These are phyloP conservation scores for Brachymystax lenok DNA, from an alignment of 2,797 vertebrate genomes.

Conservation along the genomic window DNA sequence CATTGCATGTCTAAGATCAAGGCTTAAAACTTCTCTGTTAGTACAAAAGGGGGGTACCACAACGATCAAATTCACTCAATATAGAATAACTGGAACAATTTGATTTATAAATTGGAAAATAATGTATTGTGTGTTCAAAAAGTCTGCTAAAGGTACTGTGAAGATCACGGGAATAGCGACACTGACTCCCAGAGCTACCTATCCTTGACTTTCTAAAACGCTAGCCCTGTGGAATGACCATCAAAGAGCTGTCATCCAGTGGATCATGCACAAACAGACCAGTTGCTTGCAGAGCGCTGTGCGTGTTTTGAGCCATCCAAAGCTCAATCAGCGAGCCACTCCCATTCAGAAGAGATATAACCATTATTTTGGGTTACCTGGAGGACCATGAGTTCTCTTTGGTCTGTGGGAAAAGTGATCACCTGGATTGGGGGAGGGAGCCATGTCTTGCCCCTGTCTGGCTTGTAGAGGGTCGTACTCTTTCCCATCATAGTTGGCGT, in stretches of 20 bases:
- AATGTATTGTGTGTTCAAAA: background rate
- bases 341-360: slow-evolving; percentile 68
- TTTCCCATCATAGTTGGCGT: slow-evolving; percentile 98
- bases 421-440: slow-evolving; percentile 93
- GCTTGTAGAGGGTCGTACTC: slow-evolving; percentile 93
- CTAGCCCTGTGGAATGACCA: slow-evolving; percentile 57
- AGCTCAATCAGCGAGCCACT: slow-evolving; percentile 67
- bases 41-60: slow-evolving; percentile 21
- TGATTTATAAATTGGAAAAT: background rate
- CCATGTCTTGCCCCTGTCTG: slow-evolving; percentile 92
- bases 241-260: slow-evolving; percentile 56
- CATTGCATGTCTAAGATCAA: slow-evolving; percentile 41
- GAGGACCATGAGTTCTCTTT: slow-evolving; percentile 89
- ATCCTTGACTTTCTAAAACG: slow-evolving; percentile 40
- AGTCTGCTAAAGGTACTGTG: slow-evolving; percentile 24
- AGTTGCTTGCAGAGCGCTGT: slow-evolving; percentile 65
- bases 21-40: slow-evolving; percentile 41
- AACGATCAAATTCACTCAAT: slow-evolving; percentile 30
- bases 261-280: slow-evolving; percentile 68
- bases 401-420: slow-evolving; percentile 97
- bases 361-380: slow-evolving; percentile 83
- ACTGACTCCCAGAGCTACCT: slow-evolving; percentile 36
- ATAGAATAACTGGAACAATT: background rate
- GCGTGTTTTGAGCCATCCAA: slow-evolving; percentile 67
- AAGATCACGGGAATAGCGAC: slow-evolving; percentile 25